Evolutionary conservation across 37 sponge, comb jelly and placozoan genomes (phyloP), one percentile per base, ranked within the genome.

Genomic region (Geodia barretti): DNA sequence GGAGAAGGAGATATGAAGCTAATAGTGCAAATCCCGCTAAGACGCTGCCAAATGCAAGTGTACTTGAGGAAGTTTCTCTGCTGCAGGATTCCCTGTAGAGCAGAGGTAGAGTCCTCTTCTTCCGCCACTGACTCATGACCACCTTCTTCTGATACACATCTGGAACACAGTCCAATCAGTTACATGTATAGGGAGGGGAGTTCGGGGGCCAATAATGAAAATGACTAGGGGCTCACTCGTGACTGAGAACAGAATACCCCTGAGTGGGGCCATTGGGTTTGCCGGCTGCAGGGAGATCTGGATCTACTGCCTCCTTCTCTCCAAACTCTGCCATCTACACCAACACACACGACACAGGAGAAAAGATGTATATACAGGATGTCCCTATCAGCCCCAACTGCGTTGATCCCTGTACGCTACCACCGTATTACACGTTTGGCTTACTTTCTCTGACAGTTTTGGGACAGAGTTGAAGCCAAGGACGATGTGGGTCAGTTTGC

Each of bases 401-500:
- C 2, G 23, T 31, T 3, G 23, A 2, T 23, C 17, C 39, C 4
- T 25, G 14, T 0, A 70, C 8, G 4, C 1, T 2, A 70, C 29
- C 9, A 28, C 7, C 29, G 37, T 4, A 36, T 8, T 5, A n/a
- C n/a, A n/a, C n/a, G n/a, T n/a, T n/a, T n/a, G n/a, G 29, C 81
- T 41, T 32, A 89, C 93, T 64, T 84, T 84, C 39, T 94, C 95
- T 39, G 80, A 68, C 19, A 78, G 30, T 19, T 54, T 31, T 2
- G 47, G 33, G 3, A 63, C 29, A 2, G 29, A 4, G 38, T 84
- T 85, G 69, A 84, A 94, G n/a, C 95, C 95, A 1, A 90, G 72
- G 21, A 67, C 37, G 39, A 94, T 85, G 79, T 91, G 95, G 9
- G 92, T 88, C 31, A 59, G 37, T 59, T 91, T 91, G 75, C 85